Conservation (phyloP, 2,888 invertebrate species). For the Rotaria sp. region DNA sequence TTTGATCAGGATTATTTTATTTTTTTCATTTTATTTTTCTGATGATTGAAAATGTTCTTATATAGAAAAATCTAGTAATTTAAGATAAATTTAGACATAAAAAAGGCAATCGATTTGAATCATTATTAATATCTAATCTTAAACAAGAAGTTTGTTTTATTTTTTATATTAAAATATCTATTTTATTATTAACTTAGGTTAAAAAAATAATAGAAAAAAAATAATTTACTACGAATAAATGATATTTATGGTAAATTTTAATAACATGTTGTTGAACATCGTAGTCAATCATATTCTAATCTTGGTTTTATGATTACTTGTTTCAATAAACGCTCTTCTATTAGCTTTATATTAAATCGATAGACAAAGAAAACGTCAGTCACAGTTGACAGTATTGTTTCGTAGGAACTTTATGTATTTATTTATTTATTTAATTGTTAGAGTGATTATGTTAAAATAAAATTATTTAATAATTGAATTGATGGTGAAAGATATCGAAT, state of each 20-base stretch:
- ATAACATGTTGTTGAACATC: background rate
- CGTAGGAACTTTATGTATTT: no score
- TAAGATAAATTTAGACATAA: background rate
- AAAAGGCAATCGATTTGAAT: background rate
- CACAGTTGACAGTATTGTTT: no score
- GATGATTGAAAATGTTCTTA: background rate
- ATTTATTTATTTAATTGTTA: background rate
- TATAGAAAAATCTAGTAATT: background rate
- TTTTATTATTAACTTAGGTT: background rate
- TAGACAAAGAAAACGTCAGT: background rate
- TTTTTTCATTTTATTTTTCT: background rate
- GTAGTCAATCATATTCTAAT: background rate
- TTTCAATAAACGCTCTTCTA: background rate
- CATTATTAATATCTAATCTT: background rate
- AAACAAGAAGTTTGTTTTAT: background rate
- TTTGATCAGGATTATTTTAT: background rate
- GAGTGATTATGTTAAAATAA: background rate
- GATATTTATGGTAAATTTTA: background rate
- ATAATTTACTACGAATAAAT: background rate
- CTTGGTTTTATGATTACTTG: background rate
- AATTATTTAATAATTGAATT: background rate
- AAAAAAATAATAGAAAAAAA: background rate
- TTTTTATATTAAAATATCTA: no score
- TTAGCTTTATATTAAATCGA: background rate
- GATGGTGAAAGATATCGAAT: background rate